These are phyloP conservation scores for Chrysocyon brachyurus DNA, from an alignment of 2,797 vertebrate genomes.

Conservation along the genomic window DNA sequence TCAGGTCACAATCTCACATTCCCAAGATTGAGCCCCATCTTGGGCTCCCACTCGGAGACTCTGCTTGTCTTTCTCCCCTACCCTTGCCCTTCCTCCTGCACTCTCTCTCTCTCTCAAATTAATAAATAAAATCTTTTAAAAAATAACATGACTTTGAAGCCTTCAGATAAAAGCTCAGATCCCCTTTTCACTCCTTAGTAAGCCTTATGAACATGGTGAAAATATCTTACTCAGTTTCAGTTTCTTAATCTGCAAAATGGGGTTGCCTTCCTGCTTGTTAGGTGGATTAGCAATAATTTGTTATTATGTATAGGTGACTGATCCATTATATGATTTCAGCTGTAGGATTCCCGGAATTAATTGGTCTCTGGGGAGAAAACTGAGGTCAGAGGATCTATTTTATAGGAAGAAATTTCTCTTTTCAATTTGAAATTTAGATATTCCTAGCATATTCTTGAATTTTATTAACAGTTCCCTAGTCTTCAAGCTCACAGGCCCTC, in stretches of 20 bases:
- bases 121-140: not conserved
- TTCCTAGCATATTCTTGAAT: not conserved
- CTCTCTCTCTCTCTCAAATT: not conserved
- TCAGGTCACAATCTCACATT: not conserved
- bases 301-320: not conserved
- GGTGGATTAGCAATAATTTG: not conserved
- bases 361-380: not conserved
- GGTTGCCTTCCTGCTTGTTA: not conserved
- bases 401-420: not conserved
- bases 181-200: not conserved
- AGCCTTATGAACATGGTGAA: not conserved
- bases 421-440: not conserved
- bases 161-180: not conserved
- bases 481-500: not conserved
- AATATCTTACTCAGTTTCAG: not conserved
- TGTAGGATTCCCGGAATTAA: not conserved
- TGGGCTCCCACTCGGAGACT: not conserved
- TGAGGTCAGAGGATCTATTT: not conserved
- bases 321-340: not conserved
- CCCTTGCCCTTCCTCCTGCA: not conserved
- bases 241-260: conserved; percentile 28
- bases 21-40: not conserved
- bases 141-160: not conserved
- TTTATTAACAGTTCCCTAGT: not conserved
- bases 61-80: not conserved